Evolutionary conservation across 2,888 invertebrate genomes (phyloP).

Genomic region (Meteorus colon): DNA sequence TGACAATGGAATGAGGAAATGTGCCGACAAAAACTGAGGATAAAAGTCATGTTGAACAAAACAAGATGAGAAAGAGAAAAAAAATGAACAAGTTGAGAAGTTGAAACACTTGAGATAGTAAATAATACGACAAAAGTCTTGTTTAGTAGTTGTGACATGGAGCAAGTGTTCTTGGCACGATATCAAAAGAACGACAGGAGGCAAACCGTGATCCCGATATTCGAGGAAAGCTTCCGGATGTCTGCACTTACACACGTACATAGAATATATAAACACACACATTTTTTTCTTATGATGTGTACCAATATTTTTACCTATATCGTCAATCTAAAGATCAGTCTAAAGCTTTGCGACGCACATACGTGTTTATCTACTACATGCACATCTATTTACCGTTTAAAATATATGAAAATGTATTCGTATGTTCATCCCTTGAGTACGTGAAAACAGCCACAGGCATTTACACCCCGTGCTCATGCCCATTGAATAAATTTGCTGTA

Average conservation of each 20-base stretch:
- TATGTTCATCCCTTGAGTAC: slow-evolving; percentile 14
- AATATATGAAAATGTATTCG: slow-evolving; percentile 10
- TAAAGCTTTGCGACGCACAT: slow-evolving; percentile 4
- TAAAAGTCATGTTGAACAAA: slow-evolving; percentile 22
- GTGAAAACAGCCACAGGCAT: slow-evolving; percentile 22
- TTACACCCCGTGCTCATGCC: slow-evolving; percentile 18
- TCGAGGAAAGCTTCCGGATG: slow-evolving; percentile 22
- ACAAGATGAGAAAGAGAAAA: background rate
- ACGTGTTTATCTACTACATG: background rate
- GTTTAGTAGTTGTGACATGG: slow-evolving; percentile 18
- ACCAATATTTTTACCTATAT: background rate
- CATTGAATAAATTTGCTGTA: slow-evolving; percentile 23
- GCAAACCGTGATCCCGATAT: slow-evolving; percentile 37
- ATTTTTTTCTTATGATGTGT: too few species aligned
- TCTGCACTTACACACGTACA: background rate
- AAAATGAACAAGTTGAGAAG: slow-evolving; percentile 14
- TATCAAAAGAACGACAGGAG: slow-evolving; percentile 42
- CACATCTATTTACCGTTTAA: background rate
- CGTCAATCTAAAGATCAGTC: slow-evolving; percentile 7
- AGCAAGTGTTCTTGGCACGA: slow-evolving; percentile 44
- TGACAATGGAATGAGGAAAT: background rate
- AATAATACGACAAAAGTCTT: slow-evolving; percentile 32
- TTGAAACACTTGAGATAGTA: slow-evolving; percentile 24
- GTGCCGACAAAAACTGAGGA: background rate
- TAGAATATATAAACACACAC: background rate